Evolutionary conservation across 2,888 invertebrate species (phyloP), one percentile per base, ranked within the genome.

Genomic region (Paralinhomoeus sp.): DNA sequence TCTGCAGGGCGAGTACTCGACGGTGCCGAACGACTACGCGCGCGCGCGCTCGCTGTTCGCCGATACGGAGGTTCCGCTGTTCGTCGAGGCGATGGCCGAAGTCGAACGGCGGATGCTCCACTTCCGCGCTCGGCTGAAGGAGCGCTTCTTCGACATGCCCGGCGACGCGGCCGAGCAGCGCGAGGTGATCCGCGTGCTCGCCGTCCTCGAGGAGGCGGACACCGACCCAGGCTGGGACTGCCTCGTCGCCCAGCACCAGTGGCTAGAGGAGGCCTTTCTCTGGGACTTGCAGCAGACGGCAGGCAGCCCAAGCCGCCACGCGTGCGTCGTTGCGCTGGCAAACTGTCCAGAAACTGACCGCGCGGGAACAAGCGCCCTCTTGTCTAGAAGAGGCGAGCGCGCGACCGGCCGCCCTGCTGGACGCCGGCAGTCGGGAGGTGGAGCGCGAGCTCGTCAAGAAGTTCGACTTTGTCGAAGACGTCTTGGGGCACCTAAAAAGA

Each of bases 181-280:
- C 56, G 80, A 83, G 62, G 73, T 89, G 47, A 87, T 93, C 51
- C 77, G 67, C 42, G 73, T 75, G 61, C 71, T 78, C 50, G 73
- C 76, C n/a, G 76, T 75, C 57, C 66, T 80, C 49, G 80, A 80
- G 49, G 80, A 80, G 57, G 73, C 74, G 43, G 71, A 71, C 3
- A 80, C 79, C 9, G 91, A 97, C 66, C 85, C 91, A 1, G 91
- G 89, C 0, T 93, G 93, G 93, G 79, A 82, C 50, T 89, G 87
- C 3, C 79, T 97, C 50, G 73, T 72, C 40, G 76, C 79, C 48
- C 77, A 82, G 49, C 78, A 80, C 48, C 75, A 77, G 43, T 84
- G 81, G 65, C 71, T 87, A 13, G 73, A 74, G 55, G 68, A 67
- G 54, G 68, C 67, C 47, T 71, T 75, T 37, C 68, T 80, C 61